Evolutionary conservation across 2,797 vertebrate genomes (phyloP), one percentile per base, ranked within the genome.

Genomic region (Phoebastria nigripes): DNA sequence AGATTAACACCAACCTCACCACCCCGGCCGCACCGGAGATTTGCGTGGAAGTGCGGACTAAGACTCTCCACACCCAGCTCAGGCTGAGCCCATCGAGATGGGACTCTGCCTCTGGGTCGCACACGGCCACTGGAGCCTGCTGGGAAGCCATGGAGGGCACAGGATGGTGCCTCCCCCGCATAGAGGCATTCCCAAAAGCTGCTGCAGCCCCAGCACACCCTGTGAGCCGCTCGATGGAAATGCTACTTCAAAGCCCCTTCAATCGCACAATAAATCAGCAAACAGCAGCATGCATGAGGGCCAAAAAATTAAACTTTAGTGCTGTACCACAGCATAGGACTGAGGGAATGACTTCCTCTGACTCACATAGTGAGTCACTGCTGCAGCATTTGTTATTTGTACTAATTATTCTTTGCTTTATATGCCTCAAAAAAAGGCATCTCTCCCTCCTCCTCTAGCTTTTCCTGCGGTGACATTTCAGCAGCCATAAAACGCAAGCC

Each of bases 371-470:
- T 96, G 96, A 97, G 82, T 97, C 94, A 93, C 88, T 46, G 55
- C 89, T 67, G 85, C 86, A 96, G 89, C 86, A 86, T 86, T 87
- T 71, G 84, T 78, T 95, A 94, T 92, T 93, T 82, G 89, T 70
- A 93, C 94, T 82, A 90, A 94, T 96, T 85, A 93, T 72, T 95
- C 93, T 92, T 80, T 79, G 92, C 95, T 96, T 88, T 92, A 82
- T 56, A 74, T 18, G 91, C 91, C 91, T 94, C 95, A 94, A 86
- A 93, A 93, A 96, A 90, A 94, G 94, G 93, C 96, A 94, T 89
- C 91, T 96, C 95, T 95, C 87, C 85, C 93, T 94, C 91, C 93
- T 97, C 92, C 96, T 94, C 82, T 87, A 89, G 54, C 52, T 82
- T 92, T 80, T 90, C 91, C 94, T 90, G 79, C 44, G 4, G 35